These are phyloP conservation scores for Ammodytes dubius DNA, from an alignment of 2,113 vertebrate genomes.

Conservation along the genomic window DNA sequence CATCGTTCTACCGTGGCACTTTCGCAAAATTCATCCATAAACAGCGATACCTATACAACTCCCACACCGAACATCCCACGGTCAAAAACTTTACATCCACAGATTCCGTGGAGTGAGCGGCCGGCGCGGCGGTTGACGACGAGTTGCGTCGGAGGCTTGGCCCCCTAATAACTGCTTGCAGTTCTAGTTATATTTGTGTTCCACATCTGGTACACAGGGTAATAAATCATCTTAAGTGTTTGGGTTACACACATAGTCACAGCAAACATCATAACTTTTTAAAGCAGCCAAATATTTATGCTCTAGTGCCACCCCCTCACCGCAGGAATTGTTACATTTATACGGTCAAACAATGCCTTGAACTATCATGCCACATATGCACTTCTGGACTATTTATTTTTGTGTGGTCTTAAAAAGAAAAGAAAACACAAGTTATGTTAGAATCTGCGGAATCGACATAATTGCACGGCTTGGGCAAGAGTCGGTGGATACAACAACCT, in stretches of 20 bases:
- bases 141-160: no score
- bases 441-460: conserved; percentile 80
- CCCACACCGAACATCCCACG: no score
- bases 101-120: no score
- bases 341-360: conserved; percentile 28
- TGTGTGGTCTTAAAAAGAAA: conserved; percentile 58
- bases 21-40: no score
- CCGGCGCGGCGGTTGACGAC: no score
- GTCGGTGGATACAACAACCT: conserved; percentile 65
- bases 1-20: no score
- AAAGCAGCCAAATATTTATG: conserved; percentile 39
- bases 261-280: conserved; percentile 22
- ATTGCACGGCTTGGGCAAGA: conserved; percentile 65
- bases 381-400: conserved; percentile 74
- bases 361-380: conserved; percentile 64
- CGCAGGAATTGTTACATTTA: conserved; percentile 31
- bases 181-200: conserved; percentile 10
- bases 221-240: neutral
- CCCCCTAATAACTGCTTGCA: neutral
- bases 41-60: no score
- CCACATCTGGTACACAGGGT: neutral
- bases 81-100: no score
- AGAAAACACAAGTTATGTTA: conserved; percentile 71
- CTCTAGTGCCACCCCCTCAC: conserved; percentile 1
- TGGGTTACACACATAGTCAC: neutral